Base-by-base conservation (phyloP, 2,797 vertebrate genomes). In the Ctenochaetus hawaiiensis region DNA sequence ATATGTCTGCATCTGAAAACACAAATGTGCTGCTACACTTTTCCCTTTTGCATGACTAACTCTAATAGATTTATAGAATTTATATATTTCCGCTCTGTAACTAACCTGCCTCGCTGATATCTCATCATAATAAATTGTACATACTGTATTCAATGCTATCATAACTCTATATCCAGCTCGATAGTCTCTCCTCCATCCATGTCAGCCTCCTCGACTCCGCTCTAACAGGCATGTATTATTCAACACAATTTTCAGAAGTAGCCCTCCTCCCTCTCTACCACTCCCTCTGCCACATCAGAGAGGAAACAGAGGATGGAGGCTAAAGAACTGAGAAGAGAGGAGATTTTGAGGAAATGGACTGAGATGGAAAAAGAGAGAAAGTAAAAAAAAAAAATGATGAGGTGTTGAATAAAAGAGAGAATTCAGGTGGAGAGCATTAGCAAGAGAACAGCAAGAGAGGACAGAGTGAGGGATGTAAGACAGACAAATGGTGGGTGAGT, bases 151-250 rank as follows among this genome's bases (percentile, higher is more conserved):
- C 75, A 71, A 72, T 1, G 0, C 76, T 86, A 82, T 90, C 62
- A 86, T 90, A 91, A 88, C 78, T 83, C 75, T 71, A 56, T 80
- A 84, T 77, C 59, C 58, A 69, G 79, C 78, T 82, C 74, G 59
- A 82, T 54, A 76, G 68, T 51, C 74, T 81, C 83, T 86, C 81
- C 54, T 84, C 74, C 68, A 79, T 88, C 84, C 75, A 77, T n/a
- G 82, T 85, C 87, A 78, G 65, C 73, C 63, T 82, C 49, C 61
- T 18, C 53, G 8, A 58, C 64, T 79, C 65, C 8, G 26, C 75
- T 82, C 14, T 53, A 75, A 72, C 45, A 23, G 47, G 2, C 79
- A 90, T 92, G 56, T 72, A 91, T 93, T 92, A 92, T 93, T 92
- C 82, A 93, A 26, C 41, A 8, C 67, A 48, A 23, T 49, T 67